A percentile compares a stretch with the other conserved stretches of the same genome.
phyloP scores from a whole-genome alignment of 2,888 invertebrate species.

The Lepidochitona cinerea region DNA sequence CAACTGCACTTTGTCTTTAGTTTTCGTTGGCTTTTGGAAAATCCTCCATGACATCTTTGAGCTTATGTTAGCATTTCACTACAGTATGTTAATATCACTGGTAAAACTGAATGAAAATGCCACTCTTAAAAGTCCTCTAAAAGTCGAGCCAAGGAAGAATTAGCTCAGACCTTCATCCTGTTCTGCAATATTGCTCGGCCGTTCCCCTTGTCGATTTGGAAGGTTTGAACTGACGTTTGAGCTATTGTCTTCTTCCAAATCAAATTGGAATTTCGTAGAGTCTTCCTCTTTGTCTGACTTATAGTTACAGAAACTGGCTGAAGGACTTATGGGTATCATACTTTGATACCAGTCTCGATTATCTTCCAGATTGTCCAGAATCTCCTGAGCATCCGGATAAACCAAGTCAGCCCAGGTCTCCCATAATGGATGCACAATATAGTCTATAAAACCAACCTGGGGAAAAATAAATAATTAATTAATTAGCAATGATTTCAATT shows the following conservation, averaged over 20 bases:
- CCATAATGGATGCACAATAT: conserved; percentile 99
- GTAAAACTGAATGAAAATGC: too few relatives aligned
- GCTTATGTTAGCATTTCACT: not conserved
- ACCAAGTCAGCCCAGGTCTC: conserved; percentile 99
- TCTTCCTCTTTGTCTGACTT: conserved; percentile 37
- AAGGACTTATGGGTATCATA: conserved; percentile 93
- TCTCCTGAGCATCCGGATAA: conserved; percentile 98
- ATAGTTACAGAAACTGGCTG: conserved; percentile 59
- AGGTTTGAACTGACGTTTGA: not conserved
- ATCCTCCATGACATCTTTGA: too few relatives aligned
- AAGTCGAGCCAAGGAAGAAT: not conserved
- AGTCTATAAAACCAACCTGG: conserved; percentile 98
- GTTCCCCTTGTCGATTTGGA: not conserved
- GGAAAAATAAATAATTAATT: conserved; percentile 29
- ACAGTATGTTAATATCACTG: not conserved
- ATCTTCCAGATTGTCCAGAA: conserved; percentile 97
- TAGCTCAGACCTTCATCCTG: not conserved
- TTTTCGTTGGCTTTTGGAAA: too few relatives aligned
- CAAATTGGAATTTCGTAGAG: conserved; percentile 40
- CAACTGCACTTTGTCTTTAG: too few relatives aligned
- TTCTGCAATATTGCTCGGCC: not conserved
- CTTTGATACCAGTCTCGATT: conserved; percentile 96
- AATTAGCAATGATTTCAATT: too few relatives aligned
- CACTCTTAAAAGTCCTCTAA: too few relatives aligned
- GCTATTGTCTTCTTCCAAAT: conserved; percentile 47